A percentile compares a stretch with the other conserved stretches of the same genome.
Conservation (phyloP, 2,113 vertebrate genomes). For the Buteo buteo region DNA sequence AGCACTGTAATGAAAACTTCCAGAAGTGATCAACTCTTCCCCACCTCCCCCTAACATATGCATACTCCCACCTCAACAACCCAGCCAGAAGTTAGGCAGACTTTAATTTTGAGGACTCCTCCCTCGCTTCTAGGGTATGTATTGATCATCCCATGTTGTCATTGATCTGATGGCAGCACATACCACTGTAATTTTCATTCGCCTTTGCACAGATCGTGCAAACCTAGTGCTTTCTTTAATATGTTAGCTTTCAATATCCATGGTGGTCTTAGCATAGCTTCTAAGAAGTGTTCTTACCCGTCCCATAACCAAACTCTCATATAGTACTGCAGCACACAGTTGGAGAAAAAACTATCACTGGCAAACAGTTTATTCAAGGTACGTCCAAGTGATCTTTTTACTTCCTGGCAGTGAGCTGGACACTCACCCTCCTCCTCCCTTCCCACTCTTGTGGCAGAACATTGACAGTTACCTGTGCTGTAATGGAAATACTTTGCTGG, state of each 20-base stretch:
- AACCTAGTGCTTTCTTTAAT: neutral
- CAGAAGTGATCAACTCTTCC: neutral
- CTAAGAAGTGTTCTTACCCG: neutral
- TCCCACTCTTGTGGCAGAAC: neutral
- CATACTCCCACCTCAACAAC: neutral
- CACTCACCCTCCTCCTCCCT: neutral
- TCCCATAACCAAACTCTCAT: neutral
- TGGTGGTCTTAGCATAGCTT: neutral
- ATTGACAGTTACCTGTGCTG: neutral
- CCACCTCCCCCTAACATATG: neutral
- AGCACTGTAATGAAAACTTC: neutral
- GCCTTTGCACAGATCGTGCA: neutral
- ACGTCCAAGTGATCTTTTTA: neutral
- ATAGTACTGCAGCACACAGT: rapidly evolving
- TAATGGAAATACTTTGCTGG: neutral
- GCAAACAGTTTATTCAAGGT: neutral
- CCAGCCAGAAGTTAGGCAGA: neutral
- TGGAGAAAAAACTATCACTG: neutral
- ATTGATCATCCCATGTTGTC: neutral
- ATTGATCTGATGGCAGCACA: neutral
- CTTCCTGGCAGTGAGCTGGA: neutral
- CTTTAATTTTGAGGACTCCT: neutral
- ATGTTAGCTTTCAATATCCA: neutral
- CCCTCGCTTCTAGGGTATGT: neutral
- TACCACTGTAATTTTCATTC: neutral